These are phyloP conservation scores for Mactra quadrangularis DNA, from an alignment of 1,140 invertebrate species.

Conservation along the genomic window DNA sequence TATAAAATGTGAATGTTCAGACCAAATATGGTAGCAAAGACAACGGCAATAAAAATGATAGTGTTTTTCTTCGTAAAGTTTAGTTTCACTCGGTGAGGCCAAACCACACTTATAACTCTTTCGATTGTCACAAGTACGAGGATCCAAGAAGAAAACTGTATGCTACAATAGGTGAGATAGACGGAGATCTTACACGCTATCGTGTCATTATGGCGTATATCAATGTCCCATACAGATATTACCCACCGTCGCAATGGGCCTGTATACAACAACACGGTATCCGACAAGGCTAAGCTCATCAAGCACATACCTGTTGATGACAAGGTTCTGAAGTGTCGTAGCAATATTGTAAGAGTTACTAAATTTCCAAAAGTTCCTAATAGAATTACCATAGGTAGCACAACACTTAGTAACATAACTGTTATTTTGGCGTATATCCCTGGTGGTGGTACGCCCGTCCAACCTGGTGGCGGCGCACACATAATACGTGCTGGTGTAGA, in stretches of 20 bases:
- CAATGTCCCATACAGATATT: slow-evolving; percentile 41
- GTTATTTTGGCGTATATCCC: neutral
- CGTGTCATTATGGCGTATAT: slow-evolving; percentile 56
- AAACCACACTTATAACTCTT: slow-evolving; percentile 65
- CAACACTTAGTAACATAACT: neutral
- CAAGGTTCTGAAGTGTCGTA: slow-evolving; percentile 3
- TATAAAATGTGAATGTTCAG: slow-evolving; percentile 36
- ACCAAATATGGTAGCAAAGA: neutral
- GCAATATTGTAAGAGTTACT: slow-evolving; percentile 56
- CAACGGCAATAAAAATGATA: neutral
- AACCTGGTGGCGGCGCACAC: neutral
- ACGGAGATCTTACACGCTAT: slow-evolving; percentile 64
- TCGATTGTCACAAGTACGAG: slow-evolving; percentile 71
- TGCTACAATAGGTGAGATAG: slow-evolving; percentile 60
- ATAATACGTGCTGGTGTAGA: no score
- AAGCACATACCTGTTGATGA: slow-evolving; percentile 63
- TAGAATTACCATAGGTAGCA: slow-evolving; percentile 61
- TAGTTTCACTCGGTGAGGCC: slow-evolving; percentile 60
- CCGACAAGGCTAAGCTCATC: slow-evolving; percentile 62
- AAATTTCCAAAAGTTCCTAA: slow-evolving; percentile 67
- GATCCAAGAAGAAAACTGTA: slow-evolving; percentile 69
- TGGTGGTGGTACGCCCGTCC: slow-evolving; percentile 11
- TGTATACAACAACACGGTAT: slow-evolving; percentile 61
- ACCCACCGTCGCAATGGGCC: slow-evolving; percentile 69
- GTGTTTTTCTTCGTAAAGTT: slow-evolving; percentile 46